Conservation (phyloP, 2,113 vertebrate species). For the Delphinapterus leucas region DNA sequence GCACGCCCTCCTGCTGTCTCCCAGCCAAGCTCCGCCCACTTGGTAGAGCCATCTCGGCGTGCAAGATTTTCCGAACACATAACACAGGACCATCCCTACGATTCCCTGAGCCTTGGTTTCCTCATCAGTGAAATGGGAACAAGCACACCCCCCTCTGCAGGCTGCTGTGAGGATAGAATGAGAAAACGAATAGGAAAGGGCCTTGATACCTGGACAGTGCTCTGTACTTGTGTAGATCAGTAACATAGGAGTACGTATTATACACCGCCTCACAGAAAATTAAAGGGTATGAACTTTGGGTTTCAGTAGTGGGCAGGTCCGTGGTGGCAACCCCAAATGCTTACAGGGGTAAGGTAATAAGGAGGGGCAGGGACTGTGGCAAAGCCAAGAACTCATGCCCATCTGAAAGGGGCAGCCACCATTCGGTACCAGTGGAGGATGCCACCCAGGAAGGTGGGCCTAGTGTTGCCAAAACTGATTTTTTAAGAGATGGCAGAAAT, state of each 20-base stretch:
- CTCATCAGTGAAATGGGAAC: not conserved
- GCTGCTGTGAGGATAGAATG: not conserved
- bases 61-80: not conserved
- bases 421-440: not conserved
- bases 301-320: not conserved
- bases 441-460: not conserved
- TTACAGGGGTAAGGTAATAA: not conserved
- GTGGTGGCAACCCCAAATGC: not conserved
- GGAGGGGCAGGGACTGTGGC: not conserved
- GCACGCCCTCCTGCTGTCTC: not conserved
- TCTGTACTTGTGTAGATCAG: not conserved
- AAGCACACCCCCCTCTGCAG: not conserved
- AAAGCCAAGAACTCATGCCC: not conserved
- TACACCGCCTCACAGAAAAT: not conserved
- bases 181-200: not conserved
- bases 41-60: not conserved
- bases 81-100: accelerated
- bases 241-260: not conserved
- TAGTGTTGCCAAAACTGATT: not conserved
- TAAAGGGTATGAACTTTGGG: not conserved
- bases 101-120: not conserved
- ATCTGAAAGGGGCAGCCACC: not conserved
- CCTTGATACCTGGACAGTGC: not conserved
- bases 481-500: not conserved
- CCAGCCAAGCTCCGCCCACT: not conserved